Conservation (phyloP, 37 sponge, comb jelly and placozoan genomes). For the Halichondria panicea region DNA sequence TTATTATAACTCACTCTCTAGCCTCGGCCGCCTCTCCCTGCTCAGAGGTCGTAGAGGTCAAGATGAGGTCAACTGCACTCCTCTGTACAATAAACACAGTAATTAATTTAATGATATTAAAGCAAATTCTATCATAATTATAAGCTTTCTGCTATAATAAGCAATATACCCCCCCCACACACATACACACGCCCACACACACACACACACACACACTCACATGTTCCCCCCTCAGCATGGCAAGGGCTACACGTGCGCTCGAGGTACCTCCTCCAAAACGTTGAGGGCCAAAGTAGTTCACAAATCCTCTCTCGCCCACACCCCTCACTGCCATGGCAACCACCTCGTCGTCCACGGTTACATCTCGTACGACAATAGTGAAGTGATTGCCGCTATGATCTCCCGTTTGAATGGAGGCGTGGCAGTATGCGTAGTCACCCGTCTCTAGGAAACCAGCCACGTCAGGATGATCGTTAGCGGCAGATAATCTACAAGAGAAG, state of each 20-base stretch:
- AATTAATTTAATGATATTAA: background rate
- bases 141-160: background rate
- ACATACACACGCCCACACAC: slow-evolving; percentile 47
- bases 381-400: slow-evolving; percentile 56
- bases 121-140: background rate
- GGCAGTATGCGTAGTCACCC: slow-evolving; percentile 24
- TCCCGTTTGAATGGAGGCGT: slow-evolving; percentile 23
- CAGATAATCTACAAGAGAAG: background rate
- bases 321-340: background rate
- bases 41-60: too few relatives aligned
- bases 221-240: slow-evolving; percentile 26
- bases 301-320: slow-evolving; percentile 37
- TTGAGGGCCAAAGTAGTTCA: slow-evolving; percentile 61
- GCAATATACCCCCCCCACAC: slow-evolving; percentile 14
- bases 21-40: too few relatives aligned
- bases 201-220: slow-evolving; percentile 36
- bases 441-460: slow-evolving; percentile 2
- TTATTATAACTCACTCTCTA: too few relatives aligned
- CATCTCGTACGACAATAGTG: slow-evolving; percentile 22
- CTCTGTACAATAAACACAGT: background rate
- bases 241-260: slow-evolving; percentile 16
- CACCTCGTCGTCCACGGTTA: background rate
- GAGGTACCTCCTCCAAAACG: slow-evolving; percentile 12
- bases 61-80: background rate
- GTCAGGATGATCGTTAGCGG: background rate